These are phyloP conservation scores for Harmothoe impar DNA, from an alignment of 2,888 invertebrate genomes.

Conservation along the genomic window DNA sequence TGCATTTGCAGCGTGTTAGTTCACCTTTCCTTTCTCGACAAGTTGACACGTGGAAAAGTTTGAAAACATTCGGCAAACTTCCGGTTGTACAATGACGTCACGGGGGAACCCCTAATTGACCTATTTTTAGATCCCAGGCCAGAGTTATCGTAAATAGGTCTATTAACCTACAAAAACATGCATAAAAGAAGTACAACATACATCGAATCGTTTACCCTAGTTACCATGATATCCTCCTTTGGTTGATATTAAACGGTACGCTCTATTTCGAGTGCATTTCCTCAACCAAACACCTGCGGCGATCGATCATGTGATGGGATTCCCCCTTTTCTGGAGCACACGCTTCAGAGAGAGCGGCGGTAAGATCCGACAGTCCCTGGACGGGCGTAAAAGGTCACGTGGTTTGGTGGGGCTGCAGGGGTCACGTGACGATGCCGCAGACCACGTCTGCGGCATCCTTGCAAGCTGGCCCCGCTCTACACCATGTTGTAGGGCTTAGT, in stretches of 20 bases:
- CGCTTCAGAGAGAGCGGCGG: no score
- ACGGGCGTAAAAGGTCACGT: no score
- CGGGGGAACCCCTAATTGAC: slow-evolving; percentile 34
- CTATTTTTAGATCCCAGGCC: neutral
- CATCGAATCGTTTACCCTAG: neutral
- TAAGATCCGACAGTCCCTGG: no score
- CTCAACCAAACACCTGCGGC: neutral
- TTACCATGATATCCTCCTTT: neutral
- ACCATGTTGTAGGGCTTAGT: no score
- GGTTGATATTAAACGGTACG: neutral
- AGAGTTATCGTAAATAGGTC: neutral
- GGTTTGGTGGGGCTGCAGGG: no score
- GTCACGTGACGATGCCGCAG: no score
- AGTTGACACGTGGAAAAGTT: slow-evolving; percentile 55
- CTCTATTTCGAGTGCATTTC: neutral
- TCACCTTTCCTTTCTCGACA: no score
- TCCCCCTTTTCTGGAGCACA: neutral
- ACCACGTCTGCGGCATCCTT: no score
- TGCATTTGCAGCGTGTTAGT: no score
- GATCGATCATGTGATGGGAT: slow-evolving; percentile 7
- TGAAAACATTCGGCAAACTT: slow-evolving; percentile 46
- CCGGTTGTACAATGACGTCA: slow-evolving; percentile 46
- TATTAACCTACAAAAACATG: neutral
- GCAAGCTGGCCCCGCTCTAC: no score
- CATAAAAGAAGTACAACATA: neutral